These are phyloP conservation scores for Gorsachius magnificus DNA, from an alignment of 2,797 vertebrate species.

Conservation along the genomic window DNA sequence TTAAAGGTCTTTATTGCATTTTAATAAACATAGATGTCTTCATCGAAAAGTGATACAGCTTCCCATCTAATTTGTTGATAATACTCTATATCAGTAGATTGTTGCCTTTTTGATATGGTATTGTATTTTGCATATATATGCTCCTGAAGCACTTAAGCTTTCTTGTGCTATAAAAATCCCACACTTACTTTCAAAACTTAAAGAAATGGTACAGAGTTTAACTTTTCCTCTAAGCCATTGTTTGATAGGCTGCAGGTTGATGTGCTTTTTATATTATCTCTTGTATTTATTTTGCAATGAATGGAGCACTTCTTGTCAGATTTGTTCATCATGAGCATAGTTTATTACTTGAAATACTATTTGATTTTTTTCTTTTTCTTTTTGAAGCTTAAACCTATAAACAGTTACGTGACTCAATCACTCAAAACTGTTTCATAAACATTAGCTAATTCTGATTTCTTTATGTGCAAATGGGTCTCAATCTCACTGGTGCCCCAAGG, in stretches of 20 bases:
- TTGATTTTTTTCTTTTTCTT: background rate
- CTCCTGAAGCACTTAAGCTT: background rate
- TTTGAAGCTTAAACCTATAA: background rate
- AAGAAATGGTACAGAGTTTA: background rate
- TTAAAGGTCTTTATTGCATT: background rate
- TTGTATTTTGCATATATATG: fast-evolving
- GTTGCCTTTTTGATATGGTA: background rate
- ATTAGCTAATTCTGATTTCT: background rate
- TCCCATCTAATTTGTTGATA: background rate
- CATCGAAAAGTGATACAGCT: background rate
- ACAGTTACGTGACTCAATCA: background rate
- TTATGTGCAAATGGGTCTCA: background rate
- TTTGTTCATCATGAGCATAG: background rate
- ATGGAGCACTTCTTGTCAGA: background rate
- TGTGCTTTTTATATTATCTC: background rate
- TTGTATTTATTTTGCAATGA: background rate
- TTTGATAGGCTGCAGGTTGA: background rate
- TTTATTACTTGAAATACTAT: background rate
- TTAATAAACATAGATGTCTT: background rate
- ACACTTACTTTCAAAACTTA: background rate
- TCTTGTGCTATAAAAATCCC: background rate
- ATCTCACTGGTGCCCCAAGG: background rate
- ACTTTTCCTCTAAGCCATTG: background rate
- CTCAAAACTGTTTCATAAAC: background rate
- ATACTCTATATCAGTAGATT: background rate